Evolutionary conservation across 2,113 vertebrate genomes (phyloP).

Genomic region (Sprattus sprattus): DNA sequence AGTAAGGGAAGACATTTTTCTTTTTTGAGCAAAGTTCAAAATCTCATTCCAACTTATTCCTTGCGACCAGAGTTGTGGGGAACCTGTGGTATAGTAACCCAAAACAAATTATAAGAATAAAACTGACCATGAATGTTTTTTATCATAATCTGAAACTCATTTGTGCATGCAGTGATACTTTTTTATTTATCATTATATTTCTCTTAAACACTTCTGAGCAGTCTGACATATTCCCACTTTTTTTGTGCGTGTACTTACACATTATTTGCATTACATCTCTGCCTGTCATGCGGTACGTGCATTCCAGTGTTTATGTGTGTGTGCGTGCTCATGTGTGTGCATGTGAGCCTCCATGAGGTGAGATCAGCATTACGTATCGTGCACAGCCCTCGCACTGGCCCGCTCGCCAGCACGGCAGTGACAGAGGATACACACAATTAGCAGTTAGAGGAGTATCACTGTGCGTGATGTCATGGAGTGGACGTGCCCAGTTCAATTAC

Average conservation of each 20-base stretch:
- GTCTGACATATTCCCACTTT: neutral
- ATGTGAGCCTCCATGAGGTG: neutral
- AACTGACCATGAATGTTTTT: conserved; percentile 24
- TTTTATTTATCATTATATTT: neutral
- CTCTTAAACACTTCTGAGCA: neutral
- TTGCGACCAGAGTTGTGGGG: conserved; percentile 21
- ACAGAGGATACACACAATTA: conserved; percentile 15
- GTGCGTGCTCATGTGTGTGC: neutral
- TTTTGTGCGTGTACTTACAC: neutral
- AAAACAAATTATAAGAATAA: conserved; percentile 42
- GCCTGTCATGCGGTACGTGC: neutral
- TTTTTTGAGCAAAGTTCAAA: conserved; percentile 16
- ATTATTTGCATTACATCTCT: neutral
- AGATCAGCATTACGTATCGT: neutral
- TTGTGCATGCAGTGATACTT: neutral
- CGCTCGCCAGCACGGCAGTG: neutral
- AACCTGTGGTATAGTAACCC: conserved; percentile 32
- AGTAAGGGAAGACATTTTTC: conserved; percentile 23
- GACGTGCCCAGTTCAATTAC: conserved; percentile 10
- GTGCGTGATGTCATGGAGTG: conserved; percentile 11
- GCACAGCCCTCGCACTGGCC: neutral
- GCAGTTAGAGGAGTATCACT: neutral
- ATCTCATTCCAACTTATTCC: conserved; percentile 9
- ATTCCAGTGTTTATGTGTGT: neutral
- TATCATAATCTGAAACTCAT: neutral